Conservation (phyloP, 2,113 vertebrate genomes). For the Scartelaos histophorus region DNA sequence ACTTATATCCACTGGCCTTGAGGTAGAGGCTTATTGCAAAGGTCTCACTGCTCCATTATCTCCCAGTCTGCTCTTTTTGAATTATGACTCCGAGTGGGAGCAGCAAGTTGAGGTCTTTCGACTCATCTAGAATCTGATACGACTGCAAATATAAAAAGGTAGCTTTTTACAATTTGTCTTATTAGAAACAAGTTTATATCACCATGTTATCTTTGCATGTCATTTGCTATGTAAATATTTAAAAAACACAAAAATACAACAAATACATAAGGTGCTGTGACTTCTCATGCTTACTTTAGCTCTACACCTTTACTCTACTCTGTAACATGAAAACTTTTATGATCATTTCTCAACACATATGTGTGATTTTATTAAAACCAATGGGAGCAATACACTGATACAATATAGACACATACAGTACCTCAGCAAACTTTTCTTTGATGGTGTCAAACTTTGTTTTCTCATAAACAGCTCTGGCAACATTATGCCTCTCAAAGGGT, state of each 20-base stretch:
- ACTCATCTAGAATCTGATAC: constrained; percentile 76
- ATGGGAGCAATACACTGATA: no score
- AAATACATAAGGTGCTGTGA: no score
- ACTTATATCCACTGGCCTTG: not conserved
- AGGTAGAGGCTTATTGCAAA: constrained; percentile 18
- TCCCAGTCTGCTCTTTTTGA: constrained; percentile 64
- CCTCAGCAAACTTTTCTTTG: constrained; percentile 84
- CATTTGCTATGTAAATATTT: no score
- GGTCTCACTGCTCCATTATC: constrained; percentile 58
- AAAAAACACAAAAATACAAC: no score
- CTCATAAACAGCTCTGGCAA: constrained; percentile 93
- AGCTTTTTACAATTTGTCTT: no score
- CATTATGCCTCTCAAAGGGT: constrained; percentile 94
- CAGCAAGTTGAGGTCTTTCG: constrained; percentile 85
- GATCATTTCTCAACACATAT: no score
- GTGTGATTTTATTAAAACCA: no score
- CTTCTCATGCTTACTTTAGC: no score
- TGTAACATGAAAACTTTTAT: no score
- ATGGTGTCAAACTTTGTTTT: constrained; percentile 89
- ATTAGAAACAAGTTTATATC: no score
- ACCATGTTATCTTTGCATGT: no score
- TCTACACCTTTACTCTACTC: no score
- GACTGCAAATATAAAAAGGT: constrained; percentile 76
- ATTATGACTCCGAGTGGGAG: constrained; percentile 78
- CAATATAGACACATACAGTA: constrained; percentile 51